phyloP scores from a whole-genome alignment of 2,888 invertebrate species.

The Lypha dubia region DNA sequence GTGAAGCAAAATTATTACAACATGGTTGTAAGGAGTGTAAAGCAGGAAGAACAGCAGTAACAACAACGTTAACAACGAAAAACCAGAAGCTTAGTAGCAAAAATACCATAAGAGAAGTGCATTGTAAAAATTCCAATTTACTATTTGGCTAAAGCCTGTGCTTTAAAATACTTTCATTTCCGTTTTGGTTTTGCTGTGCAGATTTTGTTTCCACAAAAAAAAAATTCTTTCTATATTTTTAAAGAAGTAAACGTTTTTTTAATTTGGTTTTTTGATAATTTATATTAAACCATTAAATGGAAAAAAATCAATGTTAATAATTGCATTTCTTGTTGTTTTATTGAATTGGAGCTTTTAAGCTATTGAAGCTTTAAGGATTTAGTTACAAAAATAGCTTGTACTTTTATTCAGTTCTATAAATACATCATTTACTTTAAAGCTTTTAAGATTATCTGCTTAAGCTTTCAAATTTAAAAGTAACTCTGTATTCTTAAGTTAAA shows the following conservation, averaged over 20 bases:
- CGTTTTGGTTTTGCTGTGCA: conserved; percentile 58
- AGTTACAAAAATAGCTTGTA: not conserved
- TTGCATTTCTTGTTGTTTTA: too few relatives aligned
- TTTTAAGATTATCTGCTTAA: too few relatives aligned
- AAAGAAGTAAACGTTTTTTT: conserved; percentile 37
- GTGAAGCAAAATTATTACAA: conserved; percentile 28
- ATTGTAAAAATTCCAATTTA: conserved; percentile 73
- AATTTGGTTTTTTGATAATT: not conserved
- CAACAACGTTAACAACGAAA: conserved; percentile 32
- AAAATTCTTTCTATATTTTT: conserved; percentile 20
- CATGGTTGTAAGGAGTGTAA: conserved; percentile 31
- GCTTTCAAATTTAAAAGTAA: too few relatives aligned
- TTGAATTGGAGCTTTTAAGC: not conserved
- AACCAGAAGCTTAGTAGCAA: conserved; percentile 70
- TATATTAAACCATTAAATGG: conserved; percentile 27
- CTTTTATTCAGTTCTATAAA: too few relatives aligned
- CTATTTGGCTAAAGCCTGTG: conserved; percentile 72
- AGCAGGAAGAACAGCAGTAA: not conserved
- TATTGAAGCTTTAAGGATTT: not conserved
- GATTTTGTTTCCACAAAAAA: not conserved
- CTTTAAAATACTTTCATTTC: conserved; percentile 69
- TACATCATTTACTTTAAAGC: too few relatives aligned
- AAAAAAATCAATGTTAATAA: too few relatives aligned
- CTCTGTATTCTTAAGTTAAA: too few relatives aligned
- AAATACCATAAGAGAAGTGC: conserved; percentile 63